These are phyloP conservation scores for Leptodactylus fuscus DNA, from an alignment of 2,113 vertebrate species.

Conservation along the genomic window DNA sequence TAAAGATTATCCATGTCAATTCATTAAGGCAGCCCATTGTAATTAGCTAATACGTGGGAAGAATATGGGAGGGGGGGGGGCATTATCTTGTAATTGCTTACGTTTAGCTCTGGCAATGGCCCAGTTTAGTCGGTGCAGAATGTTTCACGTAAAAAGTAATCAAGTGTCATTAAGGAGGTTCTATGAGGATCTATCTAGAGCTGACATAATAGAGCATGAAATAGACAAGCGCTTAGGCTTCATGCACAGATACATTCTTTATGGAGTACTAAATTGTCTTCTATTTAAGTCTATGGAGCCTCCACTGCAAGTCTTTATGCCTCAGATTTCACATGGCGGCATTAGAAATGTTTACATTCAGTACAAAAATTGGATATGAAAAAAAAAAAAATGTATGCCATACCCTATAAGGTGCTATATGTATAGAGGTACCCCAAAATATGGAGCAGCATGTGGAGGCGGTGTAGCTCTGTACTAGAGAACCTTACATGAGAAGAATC, in stretches of 20 bases:
- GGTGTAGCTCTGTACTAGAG: no score
- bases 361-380: no score
- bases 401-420: neutral
- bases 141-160: neutral
- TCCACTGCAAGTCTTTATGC: no score
- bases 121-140: neutral
- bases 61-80: neutral
- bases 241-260: neutral
- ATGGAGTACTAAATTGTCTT: neutral
- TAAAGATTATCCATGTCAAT: neutral
- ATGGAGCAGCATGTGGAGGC: no score
- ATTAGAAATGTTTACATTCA: no score
- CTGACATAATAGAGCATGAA: neutral
- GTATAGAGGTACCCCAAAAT: neutral
- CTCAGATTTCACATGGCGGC: no score
- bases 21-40: neutral
- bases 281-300: neutral
- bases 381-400: no score
- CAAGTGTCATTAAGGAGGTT: neutral
- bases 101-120: neutral
- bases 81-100: neutral
- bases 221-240: neutral
- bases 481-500: no score
- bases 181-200: neutral
- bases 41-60: constrained; percentile 9